These are phyloP conservation scores for Acrocephalus kingi DNA, from an alignment of 2,113 vertebrate species.

Conservation along the genomic window DNA sequence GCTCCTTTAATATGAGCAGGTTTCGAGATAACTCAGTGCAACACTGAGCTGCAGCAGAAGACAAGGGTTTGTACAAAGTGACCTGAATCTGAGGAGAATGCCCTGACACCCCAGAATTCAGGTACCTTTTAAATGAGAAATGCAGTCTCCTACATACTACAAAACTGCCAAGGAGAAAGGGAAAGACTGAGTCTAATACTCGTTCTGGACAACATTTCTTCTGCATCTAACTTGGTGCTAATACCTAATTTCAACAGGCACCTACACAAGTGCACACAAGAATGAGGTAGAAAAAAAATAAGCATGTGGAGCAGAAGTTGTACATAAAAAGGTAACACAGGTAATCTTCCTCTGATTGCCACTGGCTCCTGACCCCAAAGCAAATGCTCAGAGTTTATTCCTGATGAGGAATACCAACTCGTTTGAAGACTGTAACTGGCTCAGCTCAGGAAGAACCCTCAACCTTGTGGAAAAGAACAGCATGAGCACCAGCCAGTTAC, in stretches of 20 bases:
- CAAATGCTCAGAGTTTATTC: background rate
- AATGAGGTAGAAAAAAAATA: background rate
- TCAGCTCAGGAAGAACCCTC: background rate
- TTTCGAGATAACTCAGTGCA: background rate
- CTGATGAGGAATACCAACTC: fast-evolving
- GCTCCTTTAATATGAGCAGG: background rate
- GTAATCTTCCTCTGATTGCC: background rate
- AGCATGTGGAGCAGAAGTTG: fast-evolving
- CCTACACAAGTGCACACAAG: background rate
- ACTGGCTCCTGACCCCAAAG: background rate
- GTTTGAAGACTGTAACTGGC: background rate
- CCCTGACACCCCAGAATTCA: background rate
- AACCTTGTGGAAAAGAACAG: background rate
- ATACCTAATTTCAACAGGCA: background rate
- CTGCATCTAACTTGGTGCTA: background rate
- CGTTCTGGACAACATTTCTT: no score
- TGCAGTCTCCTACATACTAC: fast-evolving
- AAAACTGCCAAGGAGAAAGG: background rate
- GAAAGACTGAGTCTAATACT: background rate
- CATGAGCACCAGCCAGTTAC: background rate
- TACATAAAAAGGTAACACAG: background rate
- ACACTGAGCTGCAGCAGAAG: background rate
- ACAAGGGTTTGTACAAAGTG: background rate
- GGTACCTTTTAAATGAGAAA: background rate
- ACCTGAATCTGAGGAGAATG: background rate